Conservation (phyloP, 2,888 invertebrate genomes). For the Drosophila vallismaia region DNA sequence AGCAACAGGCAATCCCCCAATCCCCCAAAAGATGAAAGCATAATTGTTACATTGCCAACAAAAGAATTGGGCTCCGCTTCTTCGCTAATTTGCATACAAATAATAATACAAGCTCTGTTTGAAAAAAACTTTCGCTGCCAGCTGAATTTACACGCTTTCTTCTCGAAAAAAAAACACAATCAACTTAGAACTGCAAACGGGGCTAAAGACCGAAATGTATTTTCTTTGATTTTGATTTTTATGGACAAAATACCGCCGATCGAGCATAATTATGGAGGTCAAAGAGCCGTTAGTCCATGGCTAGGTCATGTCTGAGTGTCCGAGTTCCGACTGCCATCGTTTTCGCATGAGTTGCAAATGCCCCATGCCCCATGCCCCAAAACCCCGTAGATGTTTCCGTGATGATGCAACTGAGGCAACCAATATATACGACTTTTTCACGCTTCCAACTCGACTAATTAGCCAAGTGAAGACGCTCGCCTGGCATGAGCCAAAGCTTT, state of each 20-base stretch:
- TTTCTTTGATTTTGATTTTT: constrained; percentile 38
- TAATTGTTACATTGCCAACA: constrained; percentile 46
- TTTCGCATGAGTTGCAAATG: constrained; percentile 42
- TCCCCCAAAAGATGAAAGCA: constrained; percentile 36
- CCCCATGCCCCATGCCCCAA: neutral
- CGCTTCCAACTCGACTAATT: constrained; percentile 69
- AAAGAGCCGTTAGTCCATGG: constrained; percentile 34
- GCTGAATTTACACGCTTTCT: constrained; percentile 47
- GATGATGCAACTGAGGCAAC: constrained; percentile 62
- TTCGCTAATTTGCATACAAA: constrained; percentile 68
- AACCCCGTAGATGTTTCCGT: neutral
- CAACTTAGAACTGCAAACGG: constrained; percentile 49
- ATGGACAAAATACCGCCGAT: constrained; percentile 22
- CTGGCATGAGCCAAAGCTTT: constrained; percentile 40
- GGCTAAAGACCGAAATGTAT: constrained; percentile 36
- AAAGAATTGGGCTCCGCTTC: constrained; percentile 41
- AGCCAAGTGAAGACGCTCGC: constrained; percentile 38
- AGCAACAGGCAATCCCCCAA: constrained; percentile 6
- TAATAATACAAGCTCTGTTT: constrained; percentile 47
- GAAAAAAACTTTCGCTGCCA: constrained; percentile 50
- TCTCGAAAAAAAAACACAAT: constrained; percentile 22
- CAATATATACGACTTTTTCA: constrained; percentile 71
- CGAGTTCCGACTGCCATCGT: constrained; percentile 22
- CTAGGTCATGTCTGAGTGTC: constrained; percentile 33
- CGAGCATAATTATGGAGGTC: constrained; percentile 41